Evolutionary conservation across 2,888 invertebrate species (phyloP).

Genomic region (Scrobipalpa costella): DNA sequence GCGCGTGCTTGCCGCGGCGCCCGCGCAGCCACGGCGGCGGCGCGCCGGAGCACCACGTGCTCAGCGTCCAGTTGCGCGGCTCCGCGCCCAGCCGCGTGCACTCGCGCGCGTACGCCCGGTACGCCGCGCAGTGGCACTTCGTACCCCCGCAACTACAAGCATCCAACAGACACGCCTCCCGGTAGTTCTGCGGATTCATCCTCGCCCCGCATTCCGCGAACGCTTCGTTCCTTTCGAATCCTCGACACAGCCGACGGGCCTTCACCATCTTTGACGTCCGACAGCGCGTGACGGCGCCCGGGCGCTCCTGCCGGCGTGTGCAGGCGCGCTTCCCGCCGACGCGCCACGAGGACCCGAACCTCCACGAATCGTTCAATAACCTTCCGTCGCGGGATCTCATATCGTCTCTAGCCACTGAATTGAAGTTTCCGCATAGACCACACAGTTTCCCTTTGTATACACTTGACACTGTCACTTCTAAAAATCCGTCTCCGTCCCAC

Average conservation of each 20-base stretch:
- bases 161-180: slow-evolving; percentile 92
- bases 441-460: slow-evolving; percentile 89
- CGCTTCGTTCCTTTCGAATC: slow-evolving; percentile 73
- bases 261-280: slow-evolving; percentile 73
- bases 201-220: slow-evolving; percentile 90
- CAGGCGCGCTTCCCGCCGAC: slow-evolving; percentile 90
- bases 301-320: slow-evolving; percentile 80
- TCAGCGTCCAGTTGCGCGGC: slow-evolving; percentile 86
- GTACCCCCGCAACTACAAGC: slow-evolving; percentile 92
- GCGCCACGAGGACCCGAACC: slow-evolving; percentile 95
- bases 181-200: slow-evolving; percentile 90
- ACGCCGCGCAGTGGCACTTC: slow-evolving; percentile 93
- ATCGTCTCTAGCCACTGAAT: slow-evolving; percentile 92
- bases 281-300: slow-evolving; percentile 65
- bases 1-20: slow-evolving; percentile 42
- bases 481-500: slow-evolving; percentile 96
- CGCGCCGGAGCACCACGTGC: slow-evolving; percentile 83
- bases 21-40: slow-evolving; percentile 65
- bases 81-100: slow-evolving; percentile 89
- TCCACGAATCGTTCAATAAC: slow-evolving; percentile 83
- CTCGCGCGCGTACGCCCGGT: slow-evolving; percentile 93
- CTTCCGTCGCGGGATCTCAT: slow-evolving; percentile 86
- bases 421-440: slow-evolving; percentile 97
- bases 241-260: slow-evolving; percentile 75
- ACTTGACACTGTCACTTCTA: slow-evolving; percentile 91